Base-by-base conservation (phyloP, 2,797 vertebrate species). In the Antennarius maculatus region DNA sequence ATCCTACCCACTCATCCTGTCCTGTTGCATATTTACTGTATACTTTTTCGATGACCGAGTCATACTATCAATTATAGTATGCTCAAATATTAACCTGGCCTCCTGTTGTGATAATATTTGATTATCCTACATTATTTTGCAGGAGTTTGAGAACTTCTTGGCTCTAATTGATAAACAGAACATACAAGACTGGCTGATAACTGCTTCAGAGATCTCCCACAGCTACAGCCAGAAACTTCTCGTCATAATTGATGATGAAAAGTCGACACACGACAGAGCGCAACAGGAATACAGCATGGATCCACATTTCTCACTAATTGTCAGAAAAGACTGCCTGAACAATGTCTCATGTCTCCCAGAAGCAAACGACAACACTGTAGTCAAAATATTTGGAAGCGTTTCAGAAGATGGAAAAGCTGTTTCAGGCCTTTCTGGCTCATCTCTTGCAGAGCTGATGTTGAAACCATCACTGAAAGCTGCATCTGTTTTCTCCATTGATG, bases 361-460 rank as follows among this genome's bases (percentile, higher is more conserved):
- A 7, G 57, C 54, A 31, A 55, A 60, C 48, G 2, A 61, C 13
- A 23, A 27, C 59, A 79, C 81, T 12, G 61, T 85, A 0, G 79
- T 85, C 0, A 85, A 80, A 49, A 63, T 85, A 67, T 76, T 75
- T 68, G 85, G 85, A 56, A 49, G 17, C 1, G 51, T 71, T 56
- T 76, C 80, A 45, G 55, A 66, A 7, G 58, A 66, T 52, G 65
- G 74, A 56, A 46, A 64, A 37, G 72, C 52, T 45, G 43, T 85
- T n/a, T 87, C 83, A n/a, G 76, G 74, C 1, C 79, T 66, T 23
- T 66, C 71, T 54, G 85, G 72, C 2, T 11, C 79, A 6, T 61
- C 69, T 14, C 68, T 85, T 0, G 81, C 83, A 34, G 31, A 66
- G 39, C 50, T 85, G 48, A 50, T 87, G 45, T 11, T 80, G 49